phyloP scores from a whole-genome alignment of 2,113 vertebrate genomes.

The Pteronura brasiliensis region DNA sequence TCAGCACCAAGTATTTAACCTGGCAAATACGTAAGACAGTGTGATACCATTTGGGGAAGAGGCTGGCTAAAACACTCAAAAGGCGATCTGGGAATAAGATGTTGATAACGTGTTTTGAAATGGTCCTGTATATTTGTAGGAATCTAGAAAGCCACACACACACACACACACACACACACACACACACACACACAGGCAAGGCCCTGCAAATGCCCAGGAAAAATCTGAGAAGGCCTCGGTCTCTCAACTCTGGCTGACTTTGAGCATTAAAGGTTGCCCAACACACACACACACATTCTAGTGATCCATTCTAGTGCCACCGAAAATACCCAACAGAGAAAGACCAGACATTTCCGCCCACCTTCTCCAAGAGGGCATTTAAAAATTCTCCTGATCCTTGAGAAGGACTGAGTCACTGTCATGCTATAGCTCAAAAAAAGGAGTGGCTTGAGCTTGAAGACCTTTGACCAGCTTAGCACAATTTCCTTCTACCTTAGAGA shows the following conservation, averaged over 20 bases:
- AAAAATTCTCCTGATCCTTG: background rate
- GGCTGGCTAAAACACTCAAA: background rate
- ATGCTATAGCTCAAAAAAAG: background rate
- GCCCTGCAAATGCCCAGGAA: background rate
- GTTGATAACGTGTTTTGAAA: background rate
- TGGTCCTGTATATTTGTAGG: background rate
- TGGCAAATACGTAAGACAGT: background rate
- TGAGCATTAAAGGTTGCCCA: background rate
- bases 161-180: background rate
- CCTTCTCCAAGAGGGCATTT: background rate
- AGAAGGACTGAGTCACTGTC: background rate
- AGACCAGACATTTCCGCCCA: background rate
- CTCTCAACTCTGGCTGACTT: background rate
- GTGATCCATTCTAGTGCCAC: background rate
- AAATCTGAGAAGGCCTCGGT: background rate
- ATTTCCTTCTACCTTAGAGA: background rate
- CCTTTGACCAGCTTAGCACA: background rate
- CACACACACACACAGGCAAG: background rate
- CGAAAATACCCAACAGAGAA: background rate
- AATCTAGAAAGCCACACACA: background rate
- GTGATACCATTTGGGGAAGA: background rate
- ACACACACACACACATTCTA: background rate
- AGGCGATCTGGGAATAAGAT: background rate
- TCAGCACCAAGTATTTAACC: too few species aligned
- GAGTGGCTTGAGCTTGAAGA: background rate